phyloP scores from a whole-genome alignment of 2,888 invertebrate genomes.

The Caenorhabditis macrosperma region DNA sequence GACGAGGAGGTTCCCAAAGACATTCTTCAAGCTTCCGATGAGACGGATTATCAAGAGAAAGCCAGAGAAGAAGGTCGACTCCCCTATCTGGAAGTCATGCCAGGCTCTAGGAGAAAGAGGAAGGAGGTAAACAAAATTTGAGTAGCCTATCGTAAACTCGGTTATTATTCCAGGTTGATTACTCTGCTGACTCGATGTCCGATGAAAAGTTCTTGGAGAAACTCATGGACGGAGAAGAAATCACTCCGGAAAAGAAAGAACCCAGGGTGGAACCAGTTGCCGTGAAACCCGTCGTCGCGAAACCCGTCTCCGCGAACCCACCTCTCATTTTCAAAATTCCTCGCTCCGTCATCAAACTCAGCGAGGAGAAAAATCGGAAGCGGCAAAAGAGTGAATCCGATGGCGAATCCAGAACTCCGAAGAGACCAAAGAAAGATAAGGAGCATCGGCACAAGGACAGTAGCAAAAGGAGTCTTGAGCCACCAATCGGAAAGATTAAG shows the following conservation, averaged over 20 bases:
- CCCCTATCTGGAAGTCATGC: slow-evolving; percentile 39
- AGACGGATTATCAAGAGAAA: slow-evolving; percentile 52
- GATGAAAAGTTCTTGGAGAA: slow-evolving; percentile 55
- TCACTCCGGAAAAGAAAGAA: slow-evolving; percentile 53
- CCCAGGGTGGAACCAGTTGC: not conserved
- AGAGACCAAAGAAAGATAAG: not conserved
- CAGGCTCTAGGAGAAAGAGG: slow-evolving; percentile 42
- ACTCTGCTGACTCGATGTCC: slow-evolving; percentile 57
- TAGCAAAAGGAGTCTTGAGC: not conserved
- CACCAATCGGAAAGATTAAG: not conserved
- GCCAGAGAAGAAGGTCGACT: slow-evolving; percentile 41
- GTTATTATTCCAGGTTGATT: slow-evolving; percentile 53
- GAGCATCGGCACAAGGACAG: not conserved
- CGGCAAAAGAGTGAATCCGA: slow-evolving; percentile 23
- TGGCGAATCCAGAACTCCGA: not conserved
- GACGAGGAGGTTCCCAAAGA: slow-evolving; percentile 95
- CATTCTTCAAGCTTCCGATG: slow-evolving; percentile 82
- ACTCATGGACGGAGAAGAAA: slow-evolving; percentile 43
- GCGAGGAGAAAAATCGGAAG: slow-evolving; percentile 17
- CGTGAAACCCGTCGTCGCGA: not conserved
- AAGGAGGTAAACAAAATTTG: slow-evolving; percentile 32
- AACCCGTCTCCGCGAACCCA: no score
- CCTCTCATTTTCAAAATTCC: slow-evolving; percentile 30
- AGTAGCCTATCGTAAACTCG: not conserved
- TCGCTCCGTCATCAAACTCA: not conserved